Evolutionary conservation across 2,113 vertebrate genomes (phyloP).

Genomic region (Pterocles orientalis): DNA sequence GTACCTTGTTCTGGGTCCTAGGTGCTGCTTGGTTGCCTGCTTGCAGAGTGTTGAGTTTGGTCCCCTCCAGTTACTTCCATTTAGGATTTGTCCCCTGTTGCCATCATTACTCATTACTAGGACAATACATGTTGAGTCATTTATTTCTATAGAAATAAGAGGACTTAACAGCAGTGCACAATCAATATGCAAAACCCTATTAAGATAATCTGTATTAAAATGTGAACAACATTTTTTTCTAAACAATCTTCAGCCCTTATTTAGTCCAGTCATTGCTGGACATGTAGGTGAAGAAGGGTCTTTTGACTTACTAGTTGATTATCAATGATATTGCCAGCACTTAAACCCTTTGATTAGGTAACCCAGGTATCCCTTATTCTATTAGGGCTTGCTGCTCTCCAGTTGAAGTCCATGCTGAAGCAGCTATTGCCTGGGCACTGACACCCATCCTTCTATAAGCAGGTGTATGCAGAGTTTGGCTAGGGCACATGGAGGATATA

Average conservation of each 20-base stretch:
- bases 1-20: background rate
- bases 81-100: slow-evolving; percentile 44
- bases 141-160: slow-evolving; percentile 72
- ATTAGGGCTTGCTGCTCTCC: background rate
- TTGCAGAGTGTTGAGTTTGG: slow-evolving; percentile 21
- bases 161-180: slow-evolving; percentile 35
- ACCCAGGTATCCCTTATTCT: background rate
- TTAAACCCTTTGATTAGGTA: slow-evolving; percentile 49
- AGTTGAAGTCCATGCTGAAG: background rate
- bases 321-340: background rate
- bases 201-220: slow-evolving; percentile 60
- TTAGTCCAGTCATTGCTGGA: slow-evolving; percentile 33
- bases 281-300: background rate
- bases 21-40: background rate
- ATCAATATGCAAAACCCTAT: slow-evolving; percentile 48
- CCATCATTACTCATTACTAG: slow-evolving; percentile 67
- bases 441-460: background rate
- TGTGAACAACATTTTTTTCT: slow-evolving; percentile 41
- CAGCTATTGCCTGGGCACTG: background rate
- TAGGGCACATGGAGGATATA: background rate
- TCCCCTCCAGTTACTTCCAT: slow-evolving; percentile 20
- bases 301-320: slow-evolving; percentile 38
- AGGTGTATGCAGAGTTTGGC: background rate
- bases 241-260: slow-evolving; percentile 28
- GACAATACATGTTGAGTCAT: slow-evolving; percentile 61